Base-by-base conservation (phyloP, 2,888 invertebrate species). In the Eustalomyia histrio region DNA sequence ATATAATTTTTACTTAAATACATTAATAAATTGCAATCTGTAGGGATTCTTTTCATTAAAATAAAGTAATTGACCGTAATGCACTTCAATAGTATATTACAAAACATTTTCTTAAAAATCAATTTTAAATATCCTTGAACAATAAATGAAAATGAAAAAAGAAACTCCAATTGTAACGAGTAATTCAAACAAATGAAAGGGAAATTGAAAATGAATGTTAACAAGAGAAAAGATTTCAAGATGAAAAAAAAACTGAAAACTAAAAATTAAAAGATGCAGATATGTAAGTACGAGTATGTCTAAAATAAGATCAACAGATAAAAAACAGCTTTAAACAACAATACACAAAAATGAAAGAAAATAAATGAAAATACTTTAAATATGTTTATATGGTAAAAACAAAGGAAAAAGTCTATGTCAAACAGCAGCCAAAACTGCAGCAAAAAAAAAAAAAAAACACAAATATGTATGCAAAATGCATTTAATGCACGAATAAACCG, bases 401-500 rank as follows among this genome's bases (percentile, higher is more conserved):
- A 50, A 72, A 74, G 21, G 50, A 63, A 74, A 52, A 74, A 68
- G 57, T 73, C 50, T 65, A 35, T 33, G 57, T 39, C 14, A 33
- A 29, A 67, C 39, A 58, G 65, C 55, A 72, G 65, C 71, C 39
- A 16, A 18, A 68, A 60, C 64, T 53, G 52, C n/a, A 63, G 39
- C 55, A 57, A 33, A 5, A 64, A 61, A 50, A 18, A 61, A 33
- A 5, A 65, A 61, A 43, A 16, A 61, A 74, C 12, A 21, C 21
- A 21, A 67, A 76, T 74, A 61, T 74, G 47, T 75, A 79, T 82
- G 79, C 74, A 82, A 81, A 83, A 83, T 83, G 72, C 78, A 76
- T 83, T 84, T 78, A 85, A 83, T 85, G 84, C 84, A 85, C 84
- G 83, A 84, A 83, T 80, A 83, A 80, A 80, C 80, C 65, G 6